phyloP scores from a whole-genome alignment of 1,140 invertebrate genomes.

The Cotesia chilonis region DNA sequence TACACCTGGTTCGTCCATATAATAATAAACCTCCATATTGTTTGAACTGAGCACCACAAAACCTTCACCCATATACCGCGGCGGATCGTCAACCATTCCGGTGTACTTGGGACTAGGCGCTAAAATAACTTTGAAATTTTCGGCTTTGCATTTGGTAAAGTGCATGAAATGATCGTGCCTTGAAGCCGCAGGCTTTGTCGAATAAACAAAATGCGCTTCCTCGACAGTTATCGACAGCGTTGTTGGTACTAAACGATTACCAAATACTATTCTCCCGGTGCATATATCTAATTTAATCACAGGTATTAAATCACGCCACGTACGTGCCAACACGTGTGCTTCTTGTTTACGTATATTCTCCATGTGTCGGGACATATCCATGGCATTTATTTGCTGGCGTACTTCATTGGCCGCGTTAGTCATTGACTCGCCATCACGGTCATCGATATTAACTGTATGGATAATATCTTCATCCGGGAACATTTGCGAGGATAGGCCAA shows the following conservation, averaged over 20 bases:
- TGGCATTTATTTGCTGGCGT: conserved; percentile 75
- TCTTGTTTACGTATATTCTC: conserved; percentile 62
- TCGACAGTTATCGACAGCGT: conserved; percentile 93
- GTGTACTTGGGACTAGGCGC: conserved; percentile 94
- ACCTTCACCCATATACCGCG: conserved; percentile 96
- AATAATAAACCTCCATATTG: conserved; percentile 93
- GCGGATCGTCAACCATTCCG: conserved; percentile 93
- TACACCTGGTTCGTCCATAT: conserved; percentile 92
- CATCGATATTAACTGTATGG: conserved; percentile 53
- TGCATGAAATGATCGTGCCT: conserved; percentile 96
- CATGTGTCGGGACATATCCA: conserved; percentile 59
- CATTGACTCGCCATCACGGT: conserved; percentile 62
- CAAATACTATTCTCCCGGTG: conserved; percentile 91
- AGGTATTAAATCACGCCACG: conserved; percentile 96
- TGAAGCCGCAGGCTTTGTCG: conserved; percentile 93
- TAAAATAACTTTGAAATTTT: conserved; percentile 94
- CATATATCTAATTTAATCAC: conserved; percentile 95
- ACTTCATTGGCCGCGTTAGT: conserved; percentile 65
- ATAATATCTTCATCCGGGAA: conserved; percentile 68
- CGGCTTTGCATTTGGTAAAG: conserved; percentile 91
- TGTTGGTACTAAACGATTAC: conserved; percentile 94
- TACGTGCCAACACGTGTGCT: conserved; percentile 76
- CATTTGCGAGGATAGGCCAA: conserved; percentile 83
- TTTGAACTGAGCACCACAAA: conserved; percentile 97
- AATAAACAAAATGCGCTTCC: conserved; percentile 94